Percentiles rank a stretch among this genome's conserved stretches.
Conservation (phyloP, 2,113 vertebrate species). For the Ceyx melanurus region DNA sequence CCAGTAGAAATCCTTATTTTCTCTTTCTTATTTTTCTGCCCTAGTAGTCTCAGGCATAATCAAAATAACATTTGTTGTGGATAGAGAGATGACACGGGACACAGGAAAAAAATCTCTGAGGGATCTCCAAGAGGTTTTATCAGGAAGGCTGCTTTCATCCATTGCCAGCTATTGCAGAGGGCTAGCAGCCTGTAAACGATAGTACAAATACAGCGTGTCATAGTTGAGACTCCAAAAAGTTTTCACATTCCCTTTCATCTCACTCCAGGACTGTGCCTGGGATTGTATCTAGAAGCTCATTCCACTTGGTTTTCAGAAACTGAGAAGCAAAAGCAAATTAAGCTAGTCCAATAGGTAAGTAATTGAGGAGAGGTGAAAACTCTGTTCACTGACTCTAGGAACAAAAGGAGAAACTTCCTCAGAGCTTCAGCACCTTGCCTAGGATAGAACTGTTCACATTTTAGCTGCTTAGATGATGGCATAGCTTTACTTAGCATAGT, state of each 20-base stretch:
- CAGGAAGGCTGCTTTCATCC: neutral
- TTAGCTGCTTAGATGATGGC: neutral
- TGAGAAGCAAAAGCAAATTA: neutral
- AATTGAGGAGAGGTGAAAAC: neutral
- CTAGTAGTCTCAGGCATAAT: neutral
- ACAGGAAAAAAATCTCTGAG: neutral
- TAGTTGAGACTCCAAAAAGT: neutral
- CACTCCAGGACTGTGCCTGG: conserved; percentile 13
- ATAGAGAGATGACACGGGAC: neutral
- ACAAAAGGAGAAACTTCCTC: neutral
- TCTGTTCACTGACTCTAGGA: neutral
- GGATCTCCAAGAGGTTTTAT: neutral
- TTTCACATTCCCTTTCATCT: neutral
- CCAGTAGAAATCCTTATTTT: neutral
- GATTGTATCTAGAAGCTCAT: neutral
- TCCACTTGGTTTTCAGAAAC: neutral
- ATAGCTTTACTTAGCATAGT: neutral
- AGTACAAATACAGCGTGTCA: neutral
- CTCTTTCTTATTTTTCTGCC: neutral
- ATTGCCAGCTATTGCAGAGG: neutral
- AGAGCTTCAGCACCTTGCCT: neutral
- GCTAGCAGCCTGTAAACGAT: neutral
- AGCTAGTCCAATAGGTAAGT: neutral
- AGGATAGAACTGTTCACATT: neutral
- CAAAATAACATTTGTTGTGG: neutral